These are phyloP conservation scores for mouse (Mus musculus) DNA, from an alignment of 2,113 vertebrate species.

Conservation along the genomic window GRCm39 chr2:33057501-33058000, in stretches of 20 bases:
- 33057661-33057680: rapidly evolving
- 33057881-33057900: neutral
- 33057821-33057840: neutral
- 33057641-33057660: neutral
- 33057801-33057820: neutral
- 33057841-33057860: neutral
- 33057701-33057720: neutral
- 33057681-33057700: rapidly evolving
- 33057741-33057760: too few relatives aligned
- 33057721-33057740: neutral
- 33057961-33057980: neutral
- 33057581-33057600: neutral
- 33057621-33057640: rapidly evolving
- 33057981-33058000: neutral
- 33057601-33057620: neutral
- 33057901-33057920: neutral
- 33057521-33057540: neutral
- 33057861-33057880: neutral
- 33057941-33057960: neutral
- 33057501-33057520: neutral
- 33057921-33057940: neutral
- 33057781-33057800: neutral
- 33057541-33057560: neutral
- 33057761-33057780: too few relatives aligned
- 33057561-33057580: too few relatives aligned